These are phyloP conservation scores for Xylota sylvarum DNA, from an alignment of 2,888 invertebrate genomes.

Conservation along the genomic window DNA sequence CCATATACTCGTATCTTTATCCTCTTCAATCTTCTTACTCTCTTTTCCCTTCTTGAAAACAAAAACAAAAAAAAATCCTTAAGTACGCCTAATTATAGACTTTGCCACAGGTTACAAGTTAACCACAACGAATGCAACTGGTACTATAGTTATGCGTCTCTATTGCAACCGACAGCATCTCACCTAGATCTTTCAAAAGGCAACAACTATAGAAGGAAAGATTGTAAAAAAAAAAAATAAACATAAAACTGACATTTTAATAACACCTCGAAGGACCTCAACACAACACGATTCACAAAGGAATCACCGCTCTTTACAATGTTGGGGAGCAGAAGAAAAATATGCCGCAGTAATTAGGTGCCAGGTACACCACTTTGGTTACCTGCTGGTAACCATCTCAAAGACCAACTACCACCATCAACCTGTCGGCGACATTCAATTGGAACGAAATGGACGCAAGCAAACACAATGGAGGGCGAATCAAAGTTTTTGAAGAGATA, in stretches of 20 bases:
- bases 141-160: conserved; percentile 1
- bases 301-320: conserved; percentile 22
- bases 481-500: conserved; percentile 35
- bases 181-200: background rate
- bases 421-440: conserved; percentile 54
- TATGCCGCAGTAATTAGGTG: conserved; percentile 57
- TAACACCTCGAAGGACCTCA: conserved; percentile 66
- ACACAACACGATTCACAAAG: conserved; percentile 42
- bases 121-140: conserved; percentile 62
- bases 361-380: conserved; percentile 41
- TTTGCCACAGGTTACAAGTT: conserved; percentile 58
- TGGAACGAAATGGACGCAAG: conserved; percentile 32
- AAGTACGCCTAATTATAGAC: conserved; percentile 54
- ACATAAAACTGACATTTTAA: conserved; percentile 69
- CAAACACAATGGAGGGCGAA: conserved; percentile 32
- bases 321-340: background rate
- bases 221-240: conserved; percentile 30
- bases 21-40: background rate
- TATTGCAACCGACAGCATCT: conserved; percentile 55
- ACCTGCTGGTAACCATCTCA: conserved; percentile 29
- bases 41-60: conserved; percentile 8
- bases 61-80: conserved; percentile 9
- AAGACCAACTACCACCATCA: conserved; percentile 19
- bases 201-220: background rate
- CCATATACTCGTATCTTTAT: conserved; percentile 32